Percentiles rank a stretch among this genome's conserved stretches.
Conservation (phyloP, 53 echinoderm and acorn worm genomes). For the Apostichopus leukothele region DNA sequence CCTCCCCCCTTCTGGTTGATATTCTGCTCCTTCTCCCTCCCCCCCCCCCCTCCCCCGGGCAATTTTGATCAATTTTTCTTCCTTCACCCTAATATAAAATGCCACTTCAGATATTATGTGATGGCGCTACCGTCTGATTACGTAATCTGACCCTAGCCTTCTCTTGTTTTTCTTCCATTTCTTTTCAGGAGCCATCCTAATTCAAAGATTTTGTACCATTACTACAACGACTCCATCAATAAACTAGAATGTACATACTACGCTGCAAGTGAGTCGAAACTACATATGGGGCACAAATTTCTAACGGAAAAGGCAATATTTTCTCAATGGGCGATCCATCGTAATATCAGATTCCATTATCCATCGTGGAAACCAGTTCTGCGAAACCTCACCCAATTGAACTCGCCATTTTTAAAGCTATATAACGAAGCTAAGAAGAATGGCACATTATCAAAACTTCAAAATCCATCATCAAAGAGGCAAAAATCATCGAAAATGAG, state of each 20-base stretch:
- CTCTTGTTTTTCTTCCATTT: neutral
- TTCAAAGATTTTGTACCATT: constrained; percentile 40
- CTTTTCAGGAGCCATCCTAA: constrained; percentile 11
- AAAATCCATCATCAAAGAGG: constrained; percentile 10
- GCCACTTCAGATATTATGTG: too few relatives aligned
- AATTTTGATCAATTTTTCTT: too few relatives aligned
- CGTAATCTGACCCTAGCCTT: too few relatives aligned
- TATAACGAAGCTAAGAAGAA: constrained; percentile 50
- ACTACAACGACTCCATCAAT: constrained; percentile 47
- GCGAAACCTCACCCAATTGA: constrained; percentile 27
- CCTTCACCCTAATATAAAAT: too few relatives aligned
- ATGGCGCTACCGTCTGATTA: too few relatives aligned
- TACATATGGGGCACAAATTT: constrained; percentile 50
- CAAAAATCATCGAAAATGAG: neutral
- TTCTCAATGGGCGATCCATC: constrained; percentile 34
- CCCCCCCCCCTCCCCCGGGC: too few relatives aligned
- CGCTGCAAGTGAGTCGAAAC: constrained; percentile 29
- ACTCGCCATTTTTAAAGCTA: constrained; percentile 42
- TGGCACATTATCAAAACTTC: constrained; percentile 31
- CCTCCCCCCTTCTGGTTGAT: too few relatives aligned
- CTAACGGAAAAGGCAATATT: constrained; percentile 51
- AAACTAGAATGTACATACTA: constrained; percentile 45
- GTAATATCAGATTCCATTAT: constrained; percentile 50
- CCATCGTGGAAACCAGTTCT: constrained; percentile 46
- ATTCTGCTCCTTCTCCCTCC: too few relatives aligned